These are phyloP conservation scores for Girardia tigrina DNA, from an alignment of 2,888 invertebrate genomes.

Conservation along the genomic window DNA sequence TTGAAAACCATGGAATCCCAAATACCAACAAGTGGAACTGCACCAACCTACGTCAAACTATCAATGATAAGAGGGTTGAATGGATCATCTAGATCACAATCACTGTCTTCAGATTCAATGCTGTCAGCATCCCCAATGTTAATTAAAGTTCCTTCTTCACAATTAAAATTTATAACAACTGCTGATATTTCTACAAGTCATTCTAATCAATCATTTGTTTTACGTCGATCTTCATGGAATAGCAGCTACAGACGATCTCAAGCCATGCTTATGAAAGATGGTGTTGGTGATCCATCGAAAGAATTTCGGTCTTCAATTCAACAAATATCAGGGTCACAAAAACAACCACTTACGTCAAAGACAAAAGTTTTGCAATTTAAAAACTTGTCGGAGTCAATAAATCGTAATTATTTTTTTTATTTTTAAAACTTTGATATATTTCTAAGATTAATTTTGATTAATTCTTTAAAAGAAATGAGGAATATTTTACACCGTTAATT, in stretches of 20 bases:
- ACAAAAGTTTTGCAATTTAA: constrained; percentile 1
- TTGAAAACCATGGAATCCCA: neutral
- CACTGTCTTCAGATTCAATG: neutral
- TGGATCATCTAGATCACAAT: neutral
- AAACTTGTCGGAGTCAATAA: neutral
- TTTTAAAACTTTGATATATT: neutral
- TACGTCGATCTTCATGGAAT: constrained; percentile 4
- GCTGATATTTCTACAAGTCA: constrained; percentile 6
- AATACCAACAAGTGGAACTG: neutral
- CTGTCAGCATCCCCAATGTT: neutral
- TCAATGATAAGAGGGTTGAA: neutral
- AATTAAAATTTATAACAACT: neutral
- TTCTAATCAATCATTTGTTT: neutral
- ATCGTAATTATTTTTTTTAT: neutral
- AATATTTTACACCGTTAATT: no score
- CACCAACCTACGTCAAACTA: neutral
- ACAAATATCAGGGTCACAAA: neutral
- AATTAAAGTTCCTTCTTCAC: neutral
- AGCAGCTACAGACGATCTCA: neutral
- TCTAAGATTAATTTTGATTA: neutral
- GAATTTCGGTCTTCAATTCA: neutral
- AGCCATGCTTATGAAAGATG: neutral
- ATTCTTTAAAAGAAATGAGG: no score
- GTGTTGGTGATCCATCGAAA: neutral
- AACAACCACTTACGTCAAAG: neutral